Percentiles rank a stretch among this genome's conserved stretches.
phyloP scores from a whole-genome alignment of 2,797 vertebrate species.

The Pipistrellus pygmaeus region DNA sequence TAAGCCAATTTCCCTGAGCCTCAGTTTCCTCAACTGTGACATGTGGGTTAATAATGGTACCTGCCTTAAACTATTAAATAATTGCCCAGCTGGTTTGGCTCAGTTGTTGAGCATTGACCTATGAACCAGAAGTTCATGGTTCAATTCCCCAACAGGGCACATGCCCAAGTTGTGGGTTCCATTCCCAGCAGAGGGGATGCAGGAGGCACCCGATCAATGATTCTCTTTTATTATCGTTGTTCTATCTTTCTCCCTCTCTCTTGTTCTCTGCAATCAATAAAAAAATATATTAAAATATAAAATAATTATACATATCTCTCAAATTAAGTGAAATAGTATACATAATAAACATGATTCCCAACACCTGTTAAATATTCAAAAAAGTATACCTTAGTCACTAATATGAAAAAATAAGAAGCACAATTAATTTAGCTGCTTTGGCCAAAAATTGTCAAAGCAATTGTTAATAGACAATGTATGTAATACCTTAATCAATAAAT shows the following conservation, averaged over 20 bases:
- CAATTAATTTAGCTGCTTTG: constrained; percentile 22
- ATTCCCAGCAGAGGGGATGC: too few species aligned
- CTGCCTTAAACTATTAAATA: neutral
- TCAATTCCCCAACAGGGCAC: too few species aligned
- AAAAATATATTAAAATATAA: neutral
- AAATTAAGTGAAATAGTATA: constrained; percentile 39
- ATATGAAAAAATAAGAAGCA: constrained; percentile 4
- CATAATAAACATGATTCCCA: neutral
- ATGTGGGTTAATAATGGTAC: neutral
- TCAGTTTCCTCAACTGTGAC: neutral
- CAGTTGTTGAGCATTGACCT: too few species aligned
- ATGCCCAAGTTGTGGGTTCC: too few species aligned
- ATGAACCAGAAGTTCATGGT: too few species aligned
- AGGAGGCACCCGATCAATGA: too few species aligned
- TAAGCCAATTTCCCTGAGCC: constrained; percentile 3
- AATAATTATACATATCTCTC: neutral
- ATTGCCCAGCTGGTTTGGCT: neutral
- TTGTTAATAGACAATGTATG: neutral
- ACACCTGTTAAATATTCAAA: neutral
- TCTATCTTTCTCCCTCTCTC: too few species aligned
- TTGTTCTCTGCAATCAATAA: too few species aligned
- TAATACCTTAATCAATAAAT: too few species aligned
- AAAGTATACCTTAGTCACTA: constrained; percentile 19
- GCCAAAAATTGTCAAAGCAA: constrained; percentile 33
- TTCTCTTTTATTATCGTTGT: too few species aligned